A percentile compares a stretch with the other conserved stretches of the same genome.
These are phyloP conservation scores for Dusona sp. DNA, from an alignment of 2,888 invertebrate genomes.

Conservation along the genomic window DNA sequence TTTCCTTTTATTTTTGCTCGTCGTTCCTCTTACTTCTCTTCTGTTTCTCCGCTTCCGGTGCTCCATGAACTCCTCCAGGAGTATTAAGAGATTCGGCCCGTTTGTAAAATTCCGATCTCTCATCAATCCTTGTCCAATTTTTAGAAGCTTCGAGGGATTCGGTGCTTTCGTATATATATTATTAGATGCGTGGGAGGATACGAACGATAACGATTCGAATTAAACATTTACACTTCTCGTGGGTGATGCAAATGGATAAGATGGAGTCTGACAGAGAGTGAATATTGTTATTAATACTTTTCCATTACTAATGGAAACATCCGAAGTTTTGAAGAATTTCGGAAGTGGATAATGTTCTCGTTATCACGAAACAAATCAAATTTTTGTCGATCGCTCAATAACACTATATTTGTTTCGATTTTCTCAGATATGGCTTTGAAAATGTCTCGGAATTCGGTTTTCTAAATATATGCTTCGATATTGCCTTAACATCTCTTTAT, in stretches of 20 bases:
- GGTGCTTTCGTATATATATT: neutral
- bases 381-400: neutral
- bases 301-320: neutral
- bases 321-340: neutral
- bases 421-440: no score
- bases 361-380: neutral
- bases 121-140: conserved; percentile 21
- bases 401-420: no score
- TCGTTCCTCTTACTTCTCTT: conserved; percentile 11
- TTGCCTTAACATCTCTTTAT: neutral
- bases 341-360: neutral
- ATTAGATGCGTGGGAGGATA: conserved; percentile 1
- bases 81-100: conserved; percentile 1
- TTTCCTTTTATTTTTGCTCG: conserved; percentile 32
- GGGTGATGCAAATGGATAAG: conserved; percentile 20
- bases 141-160: conserved; percentile 14
- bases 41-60: conserved; percentile 22
- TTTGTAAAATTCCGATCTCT: conserved; percentile 12
- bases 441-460: neutral
- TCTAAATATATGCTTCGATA: conserved; percentile 14
- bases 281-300: neutral
- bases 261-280: neutral
- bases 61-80: conserved; percentile 4
- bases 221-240: conserved; percentile 33
- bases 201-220: conserved; percentile 31